Base-by-base conservation (phyloP, 1,140 invertebrate species). In the Drosophila carrolli region DNA sequence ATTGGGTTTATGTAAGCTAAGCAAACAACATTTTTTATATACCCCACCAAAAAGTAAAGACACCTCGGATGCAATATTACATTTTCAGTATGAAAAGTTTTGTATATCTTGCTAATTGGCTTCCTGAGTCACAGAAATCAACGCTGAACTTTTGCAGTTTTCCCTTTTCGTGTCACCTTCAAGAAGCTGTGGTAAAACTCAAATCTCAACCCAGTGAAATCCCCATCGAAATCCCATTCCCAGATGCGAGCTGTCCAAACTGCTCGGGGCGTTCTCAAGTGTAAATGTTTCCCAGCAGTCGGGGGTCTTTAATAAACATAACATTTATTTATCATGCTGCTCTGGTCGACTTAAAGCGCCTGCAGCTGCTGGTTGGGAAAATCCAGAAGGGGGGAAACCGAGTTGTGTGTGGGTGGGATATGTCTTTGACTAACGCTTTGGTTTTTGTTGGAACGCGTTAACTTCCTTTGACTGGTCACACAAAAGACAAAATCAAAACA, bases 301-400 rank as follows among this genome's bases (percentile, higher is more conserved):
- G 67, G 51, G 63, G 81, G 65, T 65, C 81, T 86, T 86, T 78
- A 82, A 88, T 88, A 86, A 86, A 76, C 70, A 88, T 72, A 82
- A 85, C 58, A 81, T 78, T 81, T 81, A 67, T 70, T 53, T 63
- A 57, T 58, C 48, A 67, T 58, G 54, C 65, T 66, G 46, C 61
- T 53, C 29, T 35, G 43, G 50, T 53, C 50, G 23, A 47, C 47
- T 58, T 57, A 40, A 41, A 68, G 60, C 44, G 47, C 47, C 47
- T 53, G 57, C 41, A 63, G 61, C 62, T 16, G 54, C 23, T 56
- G 37, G 37, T 14, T 6, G 62, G 41, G 32, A 61, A 37, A 65
- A 47, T 10, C 38, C 7, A 55, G 54, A n/a, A 29, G 53, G 27
- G 13, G 14, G 62, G 9, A n/a, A 14, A n/a, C 11, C 13, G 23